phyloP scores from a whole-genome alignment of 2,113 vertebrate genomes.

The Uria aalge region DNA sequence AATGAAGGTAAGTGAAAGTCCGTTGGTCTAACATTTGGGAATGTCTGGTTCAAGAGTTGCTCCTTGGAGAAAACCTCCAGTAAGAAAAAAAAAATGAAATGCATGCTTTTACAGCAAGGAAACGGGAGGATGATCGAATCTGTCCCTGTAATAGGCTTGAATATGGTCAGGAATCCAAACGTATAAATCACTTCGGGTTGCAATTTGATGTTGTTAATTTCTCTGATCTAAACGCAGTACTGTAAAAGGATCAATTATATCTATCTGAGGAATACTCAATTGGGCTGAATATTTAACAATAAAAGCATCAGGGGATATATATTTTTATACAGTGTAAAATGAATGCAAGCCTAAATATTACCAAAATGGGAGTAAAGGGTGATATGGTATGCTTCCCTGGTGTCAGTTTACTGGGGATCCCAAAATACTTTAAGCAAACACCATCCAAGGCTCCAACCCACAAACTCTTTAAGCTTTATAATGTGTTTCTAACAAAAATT shows the following conservation, averaged over 20 bases:
- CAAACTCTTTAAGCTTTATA: not conserved
- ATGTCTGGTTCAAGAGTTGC: not conserved
- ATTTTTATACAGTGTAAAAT: not conserved
- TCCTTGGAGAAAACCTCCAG: not conserved
- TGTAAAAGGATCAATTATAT: not conserved
- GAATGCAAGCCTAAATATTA: not conserved
- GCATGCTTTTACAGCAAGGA: not conserved
- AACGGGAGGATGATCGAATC: not conserved
- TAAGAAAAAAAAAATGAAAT: not conserved
- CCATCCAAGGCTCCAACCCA: not conserved
- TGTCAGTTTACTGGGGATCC: not conserved
- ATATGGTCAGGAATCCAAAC: not conserved
- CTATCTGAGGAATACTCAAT: not conserved
- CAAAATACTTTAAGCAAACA: not conserved
- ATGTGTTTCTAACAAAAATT: not conserved
- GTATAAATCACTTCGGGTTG: not conserved
- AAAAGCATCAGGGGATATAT: not conserved
- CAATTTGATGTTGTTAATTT: not conserved
- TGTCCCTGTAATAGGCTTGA: not conserved
- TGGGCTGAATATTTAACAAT: conserved; percentile 13
- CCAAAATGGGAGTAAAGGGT: not conserved
- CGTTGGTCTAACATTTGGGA: not conserved
- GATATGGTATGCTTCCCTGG: not conserved
- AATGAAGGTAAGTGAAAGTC: not conserved
- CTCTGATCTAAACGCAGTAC: not conserved